A percentile compares a stretch with the other conserved stretches of the same genome.
phyloP scores from a whole-genome alignment of 2,797 vertebrate genomes.

The Hypotaenidia okinawae region DNA sequence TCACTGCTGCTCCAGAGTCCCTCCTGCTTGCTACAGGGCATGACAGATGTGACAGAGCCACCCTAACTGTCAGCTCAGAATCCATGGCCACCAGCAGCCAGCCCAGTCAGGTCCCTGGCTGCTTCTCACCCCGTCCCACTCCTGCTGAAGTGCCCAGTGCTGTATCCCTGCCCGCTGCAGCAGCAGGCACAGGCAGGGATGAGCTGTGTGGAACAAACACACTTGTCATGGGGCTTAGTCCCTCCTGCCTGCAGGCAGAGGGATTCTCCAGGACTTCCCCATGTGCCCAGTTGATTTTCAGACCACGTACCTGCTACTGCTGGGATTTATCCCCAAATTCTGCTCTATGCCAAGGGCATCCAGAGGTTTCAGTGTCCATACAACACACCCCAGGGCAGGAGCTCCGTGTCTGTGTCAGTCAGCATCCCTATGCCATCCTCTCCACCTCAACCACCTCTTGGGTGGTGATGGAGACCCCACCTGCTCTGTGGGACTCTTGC shows the following conservation, averaged over 20 bases:
- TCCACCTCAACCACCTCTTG: fast-evolving
- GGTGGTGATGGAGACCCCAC: not conserved
- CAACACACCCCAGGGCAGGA: too few relatives aligned
- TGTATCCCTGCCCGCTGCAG: not conserved
- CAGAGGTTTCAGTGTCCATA: fast-evolving
- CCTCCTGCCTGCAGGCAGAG: not conserved
- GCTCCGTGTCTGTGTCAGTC: not conserved
- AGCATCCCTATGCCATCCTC: not conserved
- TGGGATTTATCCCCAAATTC: not conserved
- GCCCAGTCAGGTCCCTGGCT: not conserved
- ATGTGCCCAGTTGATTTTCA: not conserved
- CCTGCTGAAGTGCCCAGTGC: not conserved
- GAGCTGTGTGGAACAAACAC: fast-evolving
- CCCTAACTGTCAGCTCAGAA: not conserved
- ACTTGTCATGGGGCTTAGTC: not conserved
- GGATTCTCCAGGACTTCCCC: not conserved
- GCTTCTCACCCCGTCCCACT: not conserved
- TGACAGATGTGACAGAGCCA: fast-evolving
- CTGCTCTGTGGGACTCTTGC: fast-evolving
- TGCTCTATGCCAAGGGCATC: not conserved
- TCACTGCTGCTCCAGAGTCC: not conserved
- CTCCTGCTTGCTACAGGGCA: not conserved
- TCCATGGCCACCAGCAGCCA: fast-evolving
- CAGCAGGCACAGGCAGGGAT: not conserved
- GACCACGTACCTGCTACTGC: not conserved